Evolutionary conservation across 2,113 vertebrate genomes (phyloP), one percentile per base, ranked within the genome.

Genomic region (Potamarius usumacintae): DNA sequence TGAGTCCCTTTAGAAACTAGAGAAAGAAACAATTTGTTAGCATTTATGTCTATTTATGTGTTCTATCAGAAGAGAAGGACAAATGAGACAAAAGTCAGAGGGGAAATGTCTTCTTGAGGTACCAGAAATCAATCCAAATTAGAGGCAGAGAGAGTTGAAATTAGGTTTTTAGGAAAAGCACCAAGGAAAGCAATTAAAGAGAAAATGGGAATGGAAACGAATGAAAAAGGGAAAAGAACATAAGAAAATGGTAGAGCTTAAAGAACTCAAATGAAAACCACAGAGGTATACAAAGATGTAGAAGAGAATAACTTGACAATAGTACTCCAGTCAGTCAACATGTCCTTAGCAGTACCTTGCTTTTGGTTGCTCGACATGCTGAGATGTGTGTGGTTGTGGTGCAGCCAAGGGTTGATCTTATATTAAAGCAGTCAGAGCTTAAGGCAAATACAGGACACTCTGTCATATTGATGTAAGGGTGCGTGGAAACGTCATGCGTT

Each of bases 291-390:
- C 65, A 53, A 5, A 67, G 1, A 76, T 82, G 48, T 18, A 85
- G 83, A 50, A 27, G 42, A 84, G 18, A 25, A 67, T 7, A 27
- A 52, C 8, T 34, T 83, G 15, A 50, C 22, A 82, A 71, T 12
- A 65, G 79, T 34, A 50, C 25, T 52, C 50, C 18, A 22, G 53
- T 8, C 67, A 83, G 65, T 22, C 22, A 57, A 27, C 63, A 62
- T 80, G 55, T 20, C 34, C 22, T 53, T 53, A 50, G 55, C 85
- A 12, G 12, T 93, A 94, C 94, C 94, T 93, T 92, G 90, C 90
- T 82, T 90, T 89, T 85, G 84, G 89, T 80, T 90, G 86, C 84
- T 89, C 27, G 85, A 57, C 94, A 95, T 95, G 85, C 82, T 93
- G 88, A 74, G 83, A 72, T 86, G 42, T 4, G 60, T 4, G 18